Conservation (phyloP, 2,113 vertebrate genomes). For the Perca flavescens region DNA sequence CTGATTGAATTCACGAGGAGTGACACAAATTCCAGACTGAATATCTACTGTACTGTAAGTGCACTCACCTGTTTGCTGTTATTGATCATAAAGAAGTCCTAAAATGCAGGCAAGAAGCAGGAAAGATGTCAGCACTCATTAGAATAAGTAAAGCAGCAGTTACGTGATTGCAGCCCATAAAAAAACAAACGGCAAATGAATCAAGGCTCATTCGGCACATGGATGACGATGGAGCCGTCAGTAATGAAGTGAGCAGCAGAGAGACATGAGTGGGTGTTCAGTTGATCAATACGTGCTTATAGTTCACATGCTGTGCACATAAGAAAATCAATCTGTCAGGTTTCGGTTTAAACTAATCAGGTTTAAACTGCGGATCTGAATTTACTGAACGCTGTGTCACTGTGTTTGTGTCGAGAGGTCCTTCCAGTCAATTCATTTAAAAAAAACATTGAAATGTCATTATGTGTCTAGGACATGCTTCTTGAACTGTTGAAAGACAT, state of each 20-base stretch:
- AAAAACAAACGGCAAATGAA: slow-evolving; percentile 63
- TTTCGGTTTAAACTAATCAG: slow-evolving; percentile 23
- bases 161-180: slow-evolving; percentile 88
- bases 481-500: not conserved
- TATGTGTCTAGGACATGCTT: slow-evolving; percentile 12
- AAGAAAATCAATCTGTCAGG: not conserved
- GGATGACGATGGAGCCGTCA: slow-evolving; percentile 53
- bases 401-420: not conserved
- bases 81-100: slow-evolving; percentile 99
- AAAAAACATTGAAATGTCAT: not conserved
- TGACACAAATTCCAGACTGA: slow-evolving; percentile 13
- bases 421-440: not conserved
- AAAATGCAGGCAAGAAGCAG: slow-evolving; percentile 95
- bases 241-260: slow-evolving; percentile 63
- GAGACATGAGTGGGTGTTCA: slow-evolving; percentile 38
- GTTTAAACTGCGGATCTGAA: not conserved
- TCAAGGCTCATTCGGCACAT: slow-evolving; percentile 64
- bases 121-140: slow-evolving; percentile 91
- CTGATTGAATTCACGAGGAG: not conserved
- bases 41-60: slow-evolving; percentile 24
- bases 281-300: slow-evolving; percentile 32
- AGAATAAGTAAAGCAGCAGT: slow-evolving; percentile 90
- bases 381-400: not conserved
- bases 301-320: slow-evolving; percentile 64
- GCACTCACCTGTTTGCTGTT: slow-evolving; percentile 98